Conservation (phyloP, 2,888 invertebrate species). For the Siphlonurus alternatus region DNA sequence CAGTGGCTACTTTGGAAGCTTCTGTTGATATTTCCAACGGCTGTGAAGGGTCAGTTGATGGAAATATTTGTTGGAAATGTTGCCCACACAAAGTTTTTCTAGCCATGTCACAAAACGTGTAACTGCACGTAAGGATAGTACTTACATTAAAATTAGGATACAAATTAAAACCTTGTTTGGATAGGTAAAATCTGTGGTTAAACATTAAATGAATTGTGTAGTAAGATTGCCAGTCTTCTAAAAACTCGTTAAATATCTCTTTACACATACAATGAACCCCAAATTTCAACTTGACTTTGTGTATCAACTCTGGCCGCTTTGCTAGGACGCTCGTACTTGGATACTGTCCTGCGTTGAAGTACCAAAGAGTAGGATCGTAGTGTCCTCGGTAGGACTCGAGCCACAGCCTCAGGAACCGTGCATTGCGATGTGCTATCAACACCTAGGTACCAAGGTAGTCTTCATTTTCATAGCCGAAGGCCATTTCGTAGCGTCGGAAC, state of each 20-base stretch:
- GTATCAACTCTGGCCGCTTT: conserved; percentile 18
- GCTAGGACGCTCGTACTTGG: conserved; percentile 18
- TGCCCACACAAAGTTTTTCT: no score
- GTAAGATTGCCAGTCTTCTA: not conserved
- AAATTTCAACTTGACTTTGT: conserved; percentile 17
- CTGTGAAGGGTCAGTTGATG: no score
- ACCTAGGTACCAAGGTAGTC: conserved; percentile 14
- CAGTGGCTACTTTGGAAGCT: no score
- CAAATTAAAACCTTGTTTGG: not conserved
- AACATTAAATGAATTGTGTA: not conserved
- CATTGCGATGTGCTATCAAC: conserved; percentile 20
- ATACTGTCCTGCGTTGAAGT: conserved; percentile 21
- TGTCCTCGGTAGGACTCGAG: conserved; percentile 19
- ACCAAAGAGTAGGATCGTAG: conserved; percentile 15
- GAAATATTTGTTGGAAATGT: no score
- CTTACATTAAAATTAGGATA: not conserved
- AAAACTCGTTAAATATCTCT: not conserved
- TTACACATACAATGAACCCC: conserved; percentile 11
- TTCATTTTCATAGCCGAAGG: conserved; percentile 18
- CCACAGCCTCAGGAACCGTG: conserved; percentile 20
- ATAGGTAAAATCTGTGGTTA: not conserved
- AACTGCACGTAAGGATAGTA: not conserved
- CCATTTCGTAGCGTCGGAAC: conserved; percentile 20
- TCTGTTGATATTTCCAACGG: no score
- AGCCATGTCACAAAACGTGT: not conserved